Evolutionary conservation across 2,113 vertebrate species (phyloP).

Genomic region (Neodontobutis hainanensis): DNA sequence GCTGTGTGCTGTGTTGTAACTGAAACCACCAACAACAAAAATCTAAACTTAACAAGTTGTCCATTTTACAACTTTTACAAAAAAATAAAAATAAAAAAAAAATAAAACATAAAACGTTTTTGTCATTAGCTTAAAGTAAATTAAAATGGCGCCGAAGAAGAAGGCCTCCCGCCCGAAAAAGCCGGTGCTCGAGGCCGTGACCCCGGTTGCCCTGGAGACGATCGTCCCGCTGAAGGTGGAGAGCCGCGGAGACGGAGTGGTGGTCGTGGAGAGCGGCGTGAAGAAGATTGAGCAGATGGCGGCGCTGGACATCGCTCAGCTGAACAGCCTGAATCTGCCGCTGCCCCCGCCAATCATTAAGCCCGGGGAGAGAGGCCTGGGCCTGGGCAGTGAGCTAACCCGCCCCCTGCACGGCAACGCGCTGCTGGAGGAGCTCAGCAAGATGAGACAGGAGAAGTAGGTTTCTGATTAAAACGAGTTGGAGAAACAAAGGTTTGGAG

Average conservation of each 20-base stretch:
- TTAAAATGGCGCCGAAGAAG: conserved; percentile 83
- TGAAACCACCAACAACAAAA: conserved; percentile 23
- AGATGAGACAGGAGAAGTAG: conserved; percentile 81
- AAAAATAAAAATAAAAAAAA: conserved; percentile 10
- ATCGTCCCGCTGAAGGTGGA: conserved; percentile 49
- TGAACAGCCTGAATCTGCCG: conserved; percentile 79
- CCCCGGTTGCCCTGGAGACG: conserved; percentile 43
- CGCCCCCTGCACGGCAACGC: conserved; percentile 74
- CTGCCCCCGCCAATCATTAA: conserved; percentile 75
- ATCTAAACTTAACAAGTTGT: conserved; percentile 1
- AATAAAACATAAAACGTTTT: background rate
- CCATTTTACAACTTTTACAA: background rate
- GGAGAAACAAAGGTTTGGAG: no score
- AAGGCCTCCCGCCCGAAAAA: conserved; percentile 80
- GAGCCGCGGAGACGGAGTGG: conserved; percentile 56
- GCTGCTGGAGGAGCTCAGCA: conserved; percentile 83
- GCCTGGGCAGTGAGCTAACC: conserved; percentile 79
- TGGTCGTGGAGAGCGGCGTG: conserved; percentile 66
- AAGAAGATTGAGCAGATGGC: conserved; percentile 81
- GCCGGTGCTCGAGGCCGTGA: conserved; percentile 45
- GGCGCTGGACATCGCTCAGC: conserved; percentile 79
- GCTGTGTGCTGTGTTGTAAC: conserved; percentile 61
- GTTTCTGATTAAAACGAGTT: conserved; percentile 4
- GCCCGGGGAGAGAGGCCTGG: conserved; percentile 77
- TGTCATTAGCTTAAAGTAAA: background rate